Evolutionary conservation across 1,140 invertebrate genomes (phyloP).

Genomic region (Spodoptera litura): DNA sequence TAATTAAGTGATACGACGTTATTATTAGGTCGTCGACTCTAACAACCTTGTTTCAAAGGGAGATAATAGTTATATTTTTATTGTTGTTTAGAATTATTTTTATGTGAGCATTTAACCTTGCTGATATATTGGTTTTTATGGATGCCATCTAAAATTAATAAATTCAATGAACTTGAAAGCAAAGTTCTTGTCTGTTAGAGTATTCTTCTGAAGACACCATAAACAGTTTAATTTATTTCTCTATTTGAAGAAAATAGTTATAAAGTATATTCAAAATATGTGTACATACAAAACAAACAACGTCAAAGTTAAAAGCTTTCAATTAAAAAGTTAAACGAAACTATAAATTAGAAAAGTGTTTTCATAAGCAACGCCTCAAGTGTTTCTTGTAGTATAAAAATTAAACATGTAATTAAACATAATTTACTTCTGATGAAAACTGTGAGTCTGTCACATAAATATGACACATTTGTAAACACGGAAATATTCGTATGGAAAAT

Average conservation of each 20-base stretch:
- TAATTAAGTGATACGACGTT: slow-evolving; percentile 38
- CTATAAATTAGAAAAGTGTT: neutral
- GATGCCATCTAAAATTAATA: neutral
- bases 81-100: slow-evolving; percentile 1
- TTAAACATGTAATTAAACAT: slow-evolving; percentile 16
- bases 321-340: neutral
- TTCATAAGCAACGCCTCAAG: neutral
- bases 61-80: slow-evolving; percentile 3
- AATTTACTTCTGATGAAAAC: slow-evolving; percentile 18
- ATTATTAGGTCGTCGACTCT: slow-evolving; percentile 14
- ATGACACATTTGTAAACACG: slow-evolving; percentile 41
- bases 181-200: too few relatives aligned
- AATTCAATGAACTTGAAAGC: neutral
- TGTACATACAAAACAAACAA: neutral
- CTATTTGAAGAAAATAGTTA: neutral
- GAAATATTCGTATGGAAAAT: slow-evolving; percentile 13
- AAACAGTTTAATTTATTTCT: neutral
- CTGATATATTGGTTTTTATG: neutral
- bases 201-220: neutral
- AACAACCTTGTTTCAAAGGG: neutral
- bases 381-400: neutral
- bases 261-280: neutral
- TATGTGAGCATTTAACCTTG: neutral
- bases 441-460: slow-evolving; percentile 7
- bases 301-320: slow-evolving; percentile 18